Evolutionary conservation across 2,113 vertebrate genomes (phyloP), one percentile per base, ranked within the genome.

Genomic region (Toxostoma redivivum): DNA sequence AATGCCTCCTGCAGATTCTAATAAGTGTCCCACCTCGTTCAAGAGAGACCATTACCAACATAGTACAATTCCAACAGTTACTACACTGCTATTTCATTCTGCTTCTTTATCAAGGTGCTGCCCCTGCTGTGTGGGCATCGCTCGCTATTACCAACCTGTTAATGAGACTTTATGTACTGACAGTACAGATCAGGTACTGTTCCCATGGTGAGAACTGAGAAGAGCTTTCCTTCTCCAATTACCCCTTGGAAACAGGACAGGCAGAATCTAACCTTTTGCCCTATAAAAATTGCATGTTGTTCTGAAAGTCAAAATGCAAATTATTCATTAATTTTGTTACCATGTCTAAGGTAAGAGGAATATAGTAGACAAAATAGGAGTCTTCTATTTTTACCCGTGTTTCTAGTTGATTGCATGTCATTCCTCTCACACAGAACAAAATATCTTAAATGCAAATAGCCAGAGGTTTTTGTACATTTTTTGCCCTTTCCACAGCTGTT

Each of bases 371-470:
- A 92, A 85, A 94, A 94, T 51, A 92, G 69, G 38, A 86, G 65
- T 40, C 58, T 81, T 80, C 88, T 96, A 83, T 94, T 94, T 95
- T 95, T 92, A 89, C 60, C 69, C 15, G 0, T 92, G 69, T 85
- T 64, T 70, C 83, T 95, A 74, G 90, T 2, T 95, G 92, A 95
- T 90, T 95, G 53, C 72, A 93, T 92, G 95, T 93, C 90, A 82
- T 94, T 95, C 86, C 94, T 95, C 91, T 95, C 91, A 95, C 91
- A 95, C 69, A 76, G 93, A 91, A 86, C 92, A 82, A 91, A 97
- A 70, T 94, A 96, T 92, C 94, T 97, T 94, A 96, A 97, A 97
- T 97, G 95, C 90, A 96, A 96, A 87, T 91, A 92, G 96, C 93
- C 96, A 96, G 92, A 96, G 96, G 97, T 95, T 81, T 93, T 88